phyloP scores from a whole-genome alignment of 2,888 invertebrate genomes.

The Drosophila picticornis region DNA sequence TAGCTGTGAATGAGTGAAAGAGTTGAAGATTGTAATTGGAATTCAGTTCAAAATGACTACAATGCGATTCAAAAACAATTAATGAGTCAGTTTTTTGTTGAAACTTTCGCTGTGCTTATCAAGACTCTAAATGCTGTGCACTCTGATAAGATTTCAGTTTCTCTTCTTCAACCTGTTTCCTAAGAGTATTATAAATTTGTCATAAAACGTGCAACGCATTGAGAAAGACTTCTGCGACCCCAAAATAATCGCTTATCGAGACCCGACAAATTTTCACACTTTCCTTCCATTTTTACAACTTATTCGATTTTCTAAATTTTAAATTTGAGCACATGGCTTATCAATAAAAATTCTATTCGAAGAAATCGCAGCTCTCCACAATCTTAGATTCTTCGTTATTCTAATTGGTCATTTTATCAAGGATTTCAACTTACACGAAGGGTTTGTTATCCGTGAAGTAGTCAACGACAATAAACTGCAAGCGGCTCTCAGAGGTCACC shows the following conservation, averaged over 20 bases:
- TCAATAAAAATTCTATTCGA: neutral
- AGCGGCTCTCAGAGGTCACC: conserved; percentile 86
- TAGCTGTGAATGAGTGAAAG: conserved; percentile 64
- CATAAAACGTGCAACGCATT: neutral
- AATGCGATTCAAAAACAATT: conserved; percentile 5
- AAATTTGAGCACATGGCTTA: neutral
- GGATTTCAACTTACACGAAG: conserved; percentile 83
- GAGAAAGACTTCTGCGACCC: neutral
- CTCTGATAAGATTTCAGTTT: conserved; percentile 18
- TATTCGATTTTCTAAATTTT: neutral
- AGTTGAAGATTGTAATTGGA: neutral
- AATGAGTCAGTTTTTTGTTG: neutral
- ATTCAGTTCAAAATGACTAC: neutral
- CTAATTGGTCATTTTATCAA: neutral
- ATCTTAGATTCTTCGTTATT: neutral
- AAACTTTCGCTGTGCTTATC: conserved; percentile 18
- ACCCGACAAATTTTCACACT: neutral
- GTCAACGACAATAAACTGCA: conserved; percentile 88
- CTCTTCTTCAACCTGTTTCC: neutral
- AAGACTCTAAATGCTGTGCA: neutral
- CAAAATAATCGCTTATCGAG: neutral
- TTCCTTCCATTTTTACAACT: neutral
- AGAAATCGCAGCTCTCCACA: neutral
- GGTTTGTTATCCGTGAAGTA: conserved; percentile 86
- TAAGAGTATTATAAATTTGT: neutral